Evolutionary conservation across 2,888 invertebrate species (phyloP).

Genomic region (Podabrus alpinus): DNA sequence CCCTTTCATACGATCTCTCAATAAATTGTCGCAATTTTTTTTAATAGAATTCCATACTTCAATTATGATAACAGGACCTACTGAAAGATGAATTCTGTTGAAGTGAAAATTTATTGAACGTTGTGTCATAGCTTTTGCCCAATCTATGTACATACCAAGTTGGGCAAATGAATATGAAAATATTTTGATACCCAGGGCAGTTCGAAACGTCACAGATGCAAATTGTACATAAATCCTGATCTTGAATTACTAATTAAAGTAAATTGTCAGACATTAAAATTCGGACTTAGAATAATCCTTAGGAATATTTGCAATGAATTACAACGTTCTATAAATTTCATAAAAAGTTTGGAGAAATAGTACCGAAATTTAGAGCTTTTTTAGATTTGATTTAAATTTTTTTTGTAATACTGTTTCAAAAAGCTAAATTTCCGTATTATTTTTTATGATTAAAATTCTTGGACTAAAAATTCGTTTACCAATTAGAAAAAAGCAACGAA

Average conservation of each 20-base stretch:
- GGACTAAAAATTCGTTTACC: neutral
- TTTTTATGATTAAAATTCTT: neutral
- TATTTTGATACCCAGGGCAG: too few relatives aligned
- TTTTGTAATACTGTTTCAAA: too few relatives aligned
- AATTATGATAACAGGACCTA: neutral
- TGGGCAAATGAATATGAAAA: too few relatives aligned
- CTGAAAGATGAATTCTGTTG: neutral
- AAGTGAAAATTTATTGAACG: neutral
- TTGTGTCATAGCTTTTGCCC: neutral
- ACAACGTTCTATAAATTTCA: neutral
- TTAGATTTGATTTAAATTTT: too few relatives aligned
- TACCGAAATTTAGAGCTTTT: neutral
- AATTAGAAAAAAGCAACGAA: constrained; percentile 21
- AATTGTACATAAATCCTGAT: too few relatives aligned
- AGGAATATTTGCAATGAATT: too few relatives aligned
- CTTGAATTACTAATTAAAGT: too few relatives aligned
- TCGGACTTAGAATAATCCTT: neutral
- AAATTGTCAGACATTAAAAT: neutral
- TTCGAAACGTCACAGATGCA: too few relatives aligned
- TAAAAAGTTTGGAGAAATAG: neutral
- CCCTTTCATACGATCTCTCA: too few relatives aligned
- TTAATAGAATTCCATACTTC: neutral
- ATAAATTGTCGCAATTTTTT: too few relatives aligned
- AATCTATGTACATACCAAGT: too few relatives aligned
- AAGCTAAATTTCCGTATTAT: neutral